Conservation (phyloP, 2,797 vertebrate genomes). For the Ambastaia sidthimunki region DNA sequence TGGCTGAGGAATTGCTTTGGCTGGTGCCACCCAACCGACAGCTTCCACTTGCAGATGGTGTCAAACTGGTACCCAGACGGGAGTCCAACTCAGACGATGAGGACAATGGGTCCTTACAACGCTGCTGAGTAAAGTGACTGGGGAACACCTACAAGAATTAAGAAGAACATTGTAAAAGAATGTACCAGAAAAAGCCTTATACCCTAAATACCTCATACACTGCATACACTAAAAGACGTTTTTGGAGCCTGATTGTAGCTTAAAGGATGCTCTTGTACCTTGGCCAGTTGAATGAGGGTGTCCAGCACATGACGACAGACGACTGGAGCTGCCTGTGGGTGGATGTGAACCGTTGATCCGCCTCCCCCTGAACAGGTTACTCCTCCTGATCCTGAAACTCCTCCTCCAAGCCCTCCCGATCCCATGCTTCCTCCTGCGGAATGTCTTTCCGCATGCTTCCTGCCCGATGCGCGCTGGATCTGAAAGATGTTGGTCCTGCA, state of each 20-base stretch:
- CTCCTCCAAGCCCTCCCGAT: slow-evolving; percentile 65
- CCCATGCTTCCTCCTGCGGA: slow-evolving; percentile 74
- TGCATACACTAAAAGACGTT: neutral
- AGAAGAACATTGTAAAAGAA: neutral
- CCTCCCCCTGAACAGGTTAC: slow-evolving; percentile 83
- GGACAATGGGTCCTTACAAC: slow-evolving; percentile 86
- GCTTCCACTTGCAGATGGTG: slow-evolving; percentile 64
- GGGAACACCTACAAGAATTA: slow-evolving; percentile 85
- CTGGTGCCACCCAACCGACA: slow-evolving; percentile 65
- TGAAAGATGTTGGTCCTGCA: slow-evolving; percentile 98
- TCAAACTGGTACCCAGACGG: slow-evolving; percentile 77
- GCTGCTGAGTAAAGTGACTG: slow-evolving; percentile 95
- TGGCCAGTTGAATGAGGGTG: slow-evolving; percentile 94
- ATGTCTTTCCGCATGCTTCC: slow-evolving; percentile 92
- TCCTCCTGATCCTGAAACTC: slow-evolving; percentile 73
- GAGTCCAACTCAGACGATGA: slow-evolving; percentile 78
- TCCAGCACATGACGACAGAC: slow-evolving; percentile 95
- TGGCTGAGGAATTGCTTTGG: slow-evolving; percentile 67
- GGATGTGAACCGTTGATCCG: slow-evolving; percentile 94
- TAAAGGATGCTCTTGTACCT: slow-evolving; percentile 73
- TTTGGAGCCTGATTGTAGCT: neutral
- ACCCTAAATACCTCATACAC: neutral
- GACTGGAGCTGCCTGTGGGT: slow-evolving; percentile 94
- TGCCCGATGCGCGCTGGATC: slow-evolving; percentile 89
- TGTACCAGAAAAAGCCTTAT: neutral